Evolutionary conservation across 2,888 invertebrate genomes (phyloP).

Genomic region (Nineta flava): DNA sequence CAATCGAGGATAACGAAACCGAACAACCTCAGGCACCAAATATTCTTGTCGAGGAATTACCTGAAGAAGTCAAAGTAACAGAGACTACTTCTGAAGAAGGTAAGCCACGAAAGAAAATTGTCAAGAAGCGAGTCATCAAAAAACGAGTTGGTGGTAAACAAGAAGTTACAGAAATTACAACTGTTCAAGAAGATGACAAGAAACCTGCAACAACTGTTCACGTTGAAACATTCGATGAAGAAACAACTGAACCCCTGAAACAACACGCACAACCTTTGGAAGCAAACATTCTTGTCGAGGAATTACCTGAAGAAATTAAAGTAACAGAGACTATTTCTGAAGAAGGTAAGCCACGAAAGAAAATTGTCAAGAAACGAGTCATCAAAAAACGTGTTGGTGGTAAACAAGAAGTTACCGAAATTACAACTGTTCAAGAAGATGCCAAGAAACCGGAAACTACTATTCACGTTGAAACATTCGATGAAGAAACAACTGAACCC

Average conservation of each 20-base stretch:
- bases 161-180: constrained; percentile 27
- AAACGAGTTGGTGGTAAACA: constrained; percentile 20
- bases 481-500: constrained; percentile 19
- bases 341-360: constrained; percentile 12
- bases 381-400: constrained; percentile 20
- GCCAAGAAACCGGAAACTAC: constrained; percentile 23
- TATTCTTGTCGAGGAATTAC: constrained; percentile 10
- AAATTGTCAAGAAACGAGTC: constrained; percentile 14
- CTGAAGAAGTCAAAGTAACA: constrained; percentile 13
- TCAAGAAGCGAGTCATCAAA: constrained; percentile 21
- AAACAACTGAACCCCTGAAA: constrained; percentile 11
- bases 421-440: constrained; percentile 27
- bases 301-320: constrained; percentile 16
- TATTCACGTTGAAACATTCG: constrained; percentile 21
- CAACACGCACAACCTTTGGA: constrained; percentile 6
- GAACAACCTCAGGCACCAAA: constrained; percentile 3
- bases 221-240: constrained; percentile 15
- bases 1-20: constrained; percentile 5
- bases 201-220: constrained; percentile 18
- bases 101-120: constrained; percentile 16
- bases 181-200: constrained; percentile 20
- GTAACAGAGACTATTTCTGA: constrained; percentile 14
- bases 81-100: constrained; percentile 13
- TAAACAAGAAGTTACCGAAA: constrained; percentile 24
- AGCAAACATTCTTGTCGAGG: constrained; percentile 11